Evolutionary conservation across 2,888 invertebrate species (phyloP).

Genomic region (Eilema depressum): DNA sequence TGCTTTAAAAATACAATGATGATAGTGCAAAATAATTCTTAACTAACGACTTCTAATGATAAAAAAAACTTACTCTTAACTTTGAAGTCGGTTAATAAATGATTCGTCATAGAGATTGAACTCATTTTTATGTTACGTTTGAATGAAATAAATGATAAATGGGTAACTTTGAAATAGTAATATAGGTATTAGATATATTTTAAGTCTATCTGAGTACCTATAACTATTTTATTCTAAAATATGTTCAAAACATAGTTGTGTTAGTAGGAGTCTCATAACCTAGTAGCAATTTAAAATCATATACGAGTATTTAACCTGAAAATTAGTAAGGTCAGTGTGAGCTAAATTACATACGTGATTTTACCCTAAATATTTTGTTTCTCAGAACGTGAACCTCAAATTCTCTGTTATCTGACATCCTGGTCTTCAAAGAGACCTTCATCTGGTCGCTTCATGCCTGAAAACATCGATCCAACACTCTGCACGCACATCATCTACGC

Average conservation of each 20-base stretch:
- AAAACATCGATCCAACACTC: conserved; percentile 94
- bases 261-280: too few relatives aligned
- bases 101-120: not conserved
- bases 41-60: not conserved
- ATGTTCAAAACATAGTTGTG: too few relatives aligned
- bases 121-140: not conserved
- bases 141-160: not conserved
- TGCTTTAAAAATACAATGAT: conserved; percentile 22
- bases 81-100: too few relatives aligned
- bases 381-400: conserved; percentile 93
- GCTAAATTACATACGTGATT: not conserved
- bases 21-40: not conserved
- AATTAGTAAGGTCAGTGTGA: too few relatives aligned
- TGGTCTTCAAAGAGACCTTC: conserved; percentile 98
- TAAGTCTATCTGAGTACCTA: not conserved
- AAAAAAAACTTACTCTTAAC: too few relatives aligned
- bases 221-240: too few relatives aligned
- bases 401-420: conserved; percentile 98
- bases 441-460: conserved; percentile 95
- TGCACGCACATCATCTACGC: conserved; percentile 98
- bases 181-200: not conserved
- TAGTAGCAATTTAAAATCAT: too few relatives aligned
- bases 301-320: too few relatives aligned
- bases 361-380: conserved; percentile 36
- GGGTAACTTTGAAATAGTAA: not conserved